phyloP scores from a whole-genome alignment of 53 echinoderm and acorn worm genomes.

The Holothuria scabra region DNA sequence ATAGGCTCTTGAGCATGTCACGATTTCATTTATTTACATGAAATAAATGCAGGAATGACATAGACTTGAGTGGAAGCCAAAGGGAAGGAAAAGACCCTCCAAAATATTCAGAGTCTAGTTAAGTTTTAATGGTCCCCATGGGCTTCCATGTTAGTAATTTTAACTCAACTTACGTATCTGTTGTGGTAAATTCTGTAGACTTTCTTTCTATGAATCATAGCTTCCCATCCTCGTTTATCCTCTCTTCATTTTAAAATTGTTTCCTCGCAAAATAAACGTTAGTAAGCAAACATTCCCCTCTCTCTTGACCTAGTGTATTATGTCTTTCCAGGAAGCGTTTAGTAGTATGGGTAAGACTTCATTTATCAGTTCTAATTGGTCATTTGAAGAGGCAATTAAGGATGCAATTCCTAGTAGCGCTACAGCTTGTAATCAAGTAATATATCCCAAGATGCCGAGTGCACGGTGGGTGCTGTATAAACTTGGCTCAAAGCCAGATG shows the following conservation, averaged over 20 bases:
- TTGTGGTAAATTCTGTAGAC: not conserved
- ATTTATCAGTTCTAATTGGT: constrained; percentile 22
- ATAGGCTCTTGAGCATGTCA: too few species aligned
- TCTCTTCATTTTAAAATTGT: constrained; percentile 1
- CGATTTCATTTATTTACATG: too few species aligned
- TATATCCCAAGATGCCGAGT: not conserved
- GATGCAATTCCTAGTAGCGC: constrained; percentile 28
- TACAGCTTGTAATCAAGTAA: not conserved
- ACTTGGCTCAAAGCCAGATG: too few species aligned
- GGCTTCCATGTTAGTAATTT: too few species aligned
- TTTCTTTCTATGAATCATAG: not conserved
- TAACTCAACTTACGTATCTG: too few species aligned
- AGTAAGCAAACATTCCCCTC: constrained; percentile 1
- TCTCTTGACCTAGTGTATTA: constrained; percentile 11
- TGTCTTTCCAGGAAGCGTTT: constrained; percentile 10
- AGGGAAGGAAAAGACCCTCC: too few species aligned
- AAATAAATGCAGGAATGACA: too few species aligned
- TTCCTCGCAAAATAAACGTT: constrained; percentile 38
- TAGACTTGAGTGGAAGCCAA: too few species aligned
- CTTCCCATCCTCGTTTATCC: constrained; percentile 3
- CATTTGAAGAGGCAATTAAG: constrained; percentile 15
- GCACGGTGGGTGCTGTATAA: too few species aligned
- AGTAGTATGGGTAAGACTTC: not conserved
- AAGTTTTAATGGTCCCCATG: too few species aligned
- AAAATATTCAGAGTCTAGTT: too few species aligned